phyloP scores from a whole-genome alignment of 2,113 vertebrate species.

The Megaceryle torquata region DNA sequence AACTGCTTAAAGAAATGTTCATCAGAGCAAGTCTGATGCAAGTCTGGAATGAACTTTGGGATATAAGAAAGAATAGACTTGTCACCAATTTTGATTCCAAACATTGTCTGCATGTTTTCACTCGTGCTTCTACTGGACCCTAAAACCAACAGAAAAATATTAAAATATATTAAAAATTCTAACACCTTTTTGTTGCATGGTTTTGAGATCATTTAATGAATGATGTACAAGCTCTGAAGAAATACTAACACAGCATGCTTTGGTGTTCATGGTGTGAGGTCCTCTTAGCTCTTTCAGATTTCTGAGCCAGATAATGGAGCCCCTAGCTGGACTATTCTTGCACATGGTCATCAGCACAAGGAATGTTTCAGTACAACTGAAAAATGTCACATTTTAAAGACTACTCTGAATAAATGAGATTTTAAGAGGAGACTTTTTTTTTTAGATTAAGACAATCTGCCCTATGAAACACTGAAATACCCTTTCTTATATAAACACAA shows the following conservation, averaged over 20 bases:
- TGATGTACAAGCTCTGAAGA: not conserved
- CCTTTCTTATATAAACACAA: not conserved
- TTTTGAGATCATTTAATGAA: not conserved
- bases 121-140: not conserved
- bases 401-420: not conserved
- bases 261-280: not conserved
- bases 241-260: not conserved
- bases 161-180: not conserved
- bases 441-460: not conserved
- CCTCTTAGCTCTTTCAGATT: not conserved
- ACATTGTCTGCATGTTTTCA: not conserved
- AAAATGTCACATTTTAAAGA: not conserved
- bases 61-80: not conserved
- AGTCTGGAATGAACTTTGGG: not conserved
- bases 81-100: not conserved
- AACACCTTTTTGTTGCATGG: rapidly evolving
- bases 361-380: not conserved
- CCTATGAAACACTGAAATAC: not conserved
- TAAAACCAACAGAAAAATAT: not conserved
- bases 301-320: rapidly evolving
- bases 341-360: not conserved
- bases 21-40: not conserved
- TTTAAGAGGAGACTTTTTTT: not conserved
- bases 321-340: not conserved
- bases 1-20: not conserved